Conservation (phyloP, 2,888 invertebrate species). For the Scaptomyza flava region DNA sequence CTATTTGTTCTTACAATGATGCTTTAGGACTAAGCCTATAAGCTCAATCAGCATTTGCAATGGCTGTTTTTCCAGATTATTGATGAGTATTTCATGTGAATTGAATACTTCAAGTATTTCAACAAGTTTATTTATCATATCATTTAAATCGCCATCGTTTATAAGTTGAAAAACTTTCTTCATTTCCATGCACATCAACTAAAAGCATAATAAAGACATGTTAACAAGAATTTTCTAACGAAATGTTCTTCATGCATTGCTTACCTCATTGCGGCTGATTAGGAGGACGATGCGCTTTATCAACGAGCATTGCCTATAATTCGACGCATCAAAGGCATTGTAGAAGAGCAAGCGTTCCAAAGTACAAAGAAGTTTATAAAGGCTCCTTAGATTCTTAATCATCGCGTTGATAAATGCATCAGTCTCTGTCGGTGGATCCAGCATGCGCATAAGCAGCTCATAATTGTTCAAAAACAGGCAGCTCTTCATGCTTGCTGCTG, state of each 20-base stretch:
- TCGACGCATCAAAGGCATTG: slow-evolving; percentile 68
- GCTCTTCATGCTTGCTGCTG: slow-evolving; percentile 41
- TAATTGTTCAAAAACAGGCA: slow-evolving; percentile 80
- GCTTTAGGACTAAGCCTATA: slow-evolving; percentile 57
- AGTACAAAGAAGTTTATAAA: slow-evolving; percentile 68
- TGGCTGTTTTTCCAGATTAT: slow-evolving; percentile 74
- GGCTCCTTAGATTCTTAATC: slow-evolving; percentile 61
- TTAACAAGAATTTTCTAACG: not conserved
- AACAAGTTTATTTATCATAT: slow-evolving; percentile 67
- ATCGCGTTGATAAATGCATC: slow-evolving; percentile 61
- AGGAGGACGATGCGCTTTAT: slow-evolving; percentile 82
- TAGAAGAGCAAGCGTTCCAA: slow-evolving; percentile 74
- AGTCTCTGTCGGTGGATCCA: slow-evolving; percentile 68
- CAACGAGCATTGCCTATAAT: slow-evolving; percentile 73
- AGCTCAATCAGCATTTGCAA: slow-evolving; percentile 79
- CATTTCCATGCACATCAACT: slow-evolving; percentile 78
- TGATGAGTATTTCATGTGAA: slow-evolving; percentile 56
- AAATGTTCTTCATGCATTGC: not conserved
- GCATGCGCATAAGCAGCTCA: slow-evolving; percentile 78
- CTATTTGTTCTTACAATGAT: slow-evolving; percentile 59
- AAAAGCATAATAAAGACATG: not conserved
- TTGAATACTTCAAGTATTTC: slow-evolving; percentile 66
- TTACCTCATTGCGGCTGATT: slow-evolving; percentile 80
- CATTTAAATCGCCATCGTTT: slow-evolving; percentile 64
- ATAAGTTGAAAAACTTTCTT: slow-evolving; percentile 32